Evolutionary conservation across 2,113 vertebrate species (phyloP).

Genomic region (Tragelaphus imberbis): DNA sequence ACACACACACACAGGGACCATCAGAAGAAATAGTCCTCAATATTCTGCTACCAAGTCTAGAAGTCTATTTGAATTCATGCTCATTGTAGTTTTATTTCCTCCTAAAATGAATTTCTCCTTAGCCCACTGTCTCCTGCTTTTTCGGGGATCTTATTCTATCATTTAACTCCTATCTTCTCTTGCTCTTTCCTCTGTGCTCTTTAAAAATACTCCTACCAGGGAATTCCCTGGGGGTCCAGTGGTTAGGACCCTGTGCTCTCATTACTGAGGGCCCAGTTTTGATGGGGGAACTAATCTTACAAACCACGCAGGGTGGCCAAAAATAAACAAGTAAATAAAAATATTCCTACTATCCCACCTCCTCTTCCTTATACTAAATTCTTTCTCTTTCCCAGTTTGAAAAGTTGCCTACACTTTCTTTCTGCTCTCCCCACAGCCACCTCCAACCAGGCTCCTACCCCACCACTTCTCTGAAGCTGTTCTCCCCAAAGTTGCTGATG

Average conservation of each 20-base stretch:
- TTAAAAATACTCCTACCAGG: neutral
- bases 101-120: neutral
- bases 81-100: neutral
- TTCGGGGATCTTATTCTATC: neutral
- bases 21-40: neutral
- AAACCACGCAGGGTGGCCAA: fast-evolving
- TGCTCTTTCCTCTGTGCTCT: neutral
- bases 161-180: neutral
- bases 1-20: neutral
- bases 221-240: neutral
- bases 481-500: neutral
- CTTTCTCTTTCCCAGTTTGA: neutral
- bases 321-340: neutral
- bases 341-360: neutral
- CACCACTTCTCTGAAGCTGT: neutral
- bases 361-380: neutral
- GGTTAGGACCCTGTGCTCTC: neutral
- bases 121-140: neutral
- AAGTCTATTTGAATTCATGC: neutral
- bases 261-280: neutral
- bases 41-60: neutral
- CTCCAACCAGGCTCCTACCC: neutral
- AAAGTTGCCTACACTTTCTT: neutral
- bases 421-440: neutral
- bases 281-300: neutral